These are phyloP conservation scores for Crypturellus tataupa DNA, from an alignment of 2,797 vertebrate genomes.

Conservation along the genomic window DNA sequence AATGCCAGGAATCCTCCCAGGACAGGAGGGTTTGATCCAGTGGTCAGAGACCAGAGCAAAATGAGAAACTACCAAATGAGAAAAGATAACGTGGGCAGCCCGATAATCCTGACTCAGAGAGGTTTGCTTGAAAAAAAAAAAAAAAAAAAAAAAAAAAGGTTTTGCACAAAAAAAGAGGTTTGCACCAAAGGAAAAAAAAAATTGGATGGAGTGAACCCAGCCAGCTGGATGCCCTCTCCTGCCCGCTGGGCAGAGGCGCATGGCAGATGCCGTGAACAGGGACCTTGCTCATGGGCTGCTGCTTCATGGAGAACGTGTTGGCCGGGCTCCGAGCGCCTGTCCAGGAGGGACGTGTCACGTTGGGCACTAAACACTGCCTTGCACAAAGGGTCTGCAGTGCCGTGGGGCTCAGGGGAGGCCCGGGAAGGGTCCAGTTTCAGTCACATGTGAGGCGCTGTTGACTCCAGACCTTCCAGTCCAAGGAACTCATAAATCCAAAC, in stretches of 20 bases:
- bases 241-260: not conserved
- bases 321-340: fast-evolving
- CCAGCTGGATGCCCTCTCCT: not conserved
- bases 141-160: no score
- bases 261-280: not conserved
- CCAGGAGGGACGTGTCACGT: not conserved
- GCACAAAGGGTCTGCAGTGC: not conserved
- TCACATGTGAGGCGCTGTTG: constrained; percentile 55
- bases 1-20: not conserved
- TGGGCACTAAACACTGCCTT: constrained; percentile 4
- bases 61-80: not conserved
- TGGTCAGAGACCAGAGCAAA: not conserved
- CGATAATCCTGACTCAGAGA: fast-evolving
- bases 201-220: not conserved
- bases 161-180: not conserved
- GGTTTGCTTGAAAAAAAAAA: fast-evolving
- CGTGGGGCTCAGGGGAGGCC: not conserved
- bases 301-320: not conserved
- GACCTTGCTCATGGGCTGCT: not conserved
- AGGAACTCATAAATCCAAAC: not conserved
- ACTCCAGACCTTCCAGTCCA: not conserved
- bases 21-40: not conserved
- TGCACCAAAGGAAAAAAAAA: no score
- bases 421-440: constrained; percentile 52
- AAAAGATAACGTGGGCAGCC: not conserved